phyloP scores from a whole-genome alignment of 2,113 vertebrate genomes.

The Uropsilus gracilis region DNA sequence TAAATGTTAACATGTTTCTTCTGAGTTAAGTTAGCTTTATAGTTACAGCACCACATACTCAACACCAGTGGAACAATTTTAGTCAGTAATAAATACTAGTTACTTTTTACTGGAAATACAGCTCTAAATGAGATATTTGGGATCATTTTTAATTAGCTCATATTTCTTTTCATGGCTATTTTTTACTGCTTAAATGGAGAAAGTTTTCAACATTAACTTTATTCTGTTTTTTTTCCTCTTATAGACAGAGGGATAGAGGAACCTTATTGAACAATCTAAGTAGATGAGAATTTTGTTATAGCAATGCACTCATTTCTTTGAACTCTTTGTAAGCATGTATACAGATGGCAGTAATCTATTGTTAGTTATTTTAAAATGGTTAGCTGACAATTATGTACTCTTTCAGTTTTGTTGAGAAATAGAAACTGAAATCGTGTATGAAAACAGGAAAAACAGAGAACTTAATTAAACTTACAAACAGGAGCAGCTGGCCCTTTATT shows the following conservation, averaged over 20 bases:
- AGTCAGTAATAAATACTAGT: background rate
- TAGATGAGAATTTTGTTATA: background rate
- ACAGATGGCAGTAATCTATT: background rate
- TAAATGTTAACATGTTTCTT: constrained; percentile 2
- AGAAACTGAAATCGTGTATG: no score
- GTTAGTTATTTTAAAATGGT: background rate
- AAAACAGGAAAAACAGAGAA: no score
- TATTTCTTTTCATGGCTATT: background rate
- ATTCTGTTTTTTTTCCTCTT: background rate
- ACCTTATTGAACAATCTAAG: constrained; percentile 8
- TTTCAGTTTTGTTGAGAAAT: background rate
- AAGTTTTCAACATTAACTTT: background rate
- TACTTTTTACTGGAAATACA: background rate
- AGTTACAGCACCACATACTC: background rate
- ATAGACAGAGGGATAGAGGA: background rate
- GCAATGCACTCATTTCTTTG: background rate
- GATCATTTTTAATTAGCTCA: background rate
- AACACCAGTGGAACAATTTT: background rate
- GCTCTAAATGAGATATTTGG: background rate
- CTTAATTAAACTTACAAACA: no score
- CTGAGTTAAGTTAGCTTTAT: background rate
- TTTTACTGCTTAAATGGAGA: constrained; percentile 5
- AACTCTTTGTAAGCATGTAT: constrained; percentile 12
- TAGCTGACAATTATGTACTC: background rate
- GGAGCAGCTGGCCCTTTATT: no score